phyloP scores from a whole-genome alignment of 2,797 vertebrate species.

The Hafferia zeledoni region DNA sequence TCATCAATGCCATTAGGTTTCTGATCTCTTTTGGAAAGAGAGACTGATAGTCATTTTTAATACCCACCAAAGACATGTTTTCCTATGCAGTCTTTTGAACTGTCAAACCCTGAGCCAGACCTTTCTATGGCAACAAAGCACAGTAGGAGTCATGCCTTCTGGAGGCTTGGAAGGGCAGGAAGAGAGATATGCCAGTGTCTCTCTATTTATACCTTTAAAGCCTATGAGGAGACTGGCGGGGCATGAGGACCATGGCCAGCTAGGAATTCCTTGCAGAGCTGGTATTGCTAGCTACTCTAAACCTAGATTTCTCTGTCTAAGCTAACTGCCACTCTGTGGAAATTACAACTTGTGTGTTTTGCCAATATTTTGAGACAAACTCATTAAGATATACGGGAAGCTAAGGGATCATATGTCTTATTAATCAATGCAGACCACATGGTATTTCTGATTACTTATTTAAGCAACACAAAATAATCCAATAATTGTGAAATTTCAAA shows the following conservation, averaged over 20 bases:
- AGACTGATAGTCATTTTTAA: background rate
- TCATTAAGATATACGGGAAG: constrained; percentile 22
- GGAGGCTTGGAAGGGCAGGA: constrained; percentile 63
- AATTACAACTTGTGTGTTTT: background rate
- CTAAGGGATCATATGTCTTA: background rate
- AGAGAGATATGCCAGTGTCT: constrained; percentile 66
- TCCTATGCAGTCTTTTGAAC: constrained; percentile 24
- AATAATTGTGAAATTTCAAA: background rate
- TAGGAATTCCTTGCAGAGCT: constrained; percentile 62
- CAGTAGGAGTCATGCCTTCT: constrained; percentile 64
- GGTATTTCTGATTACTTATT: background rate
- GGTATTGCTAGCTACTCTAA: constrained; percentile 49
- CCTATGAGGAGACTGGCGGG: constrained; percentile 58
- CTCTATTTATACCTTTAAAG: constrained; percentile 75
- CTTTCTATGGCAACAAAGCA: constrained; percentile 58
- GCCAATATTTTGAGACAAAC: constrained; percentile 44
- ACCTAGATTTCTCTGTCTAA: constrained; percentile 27
- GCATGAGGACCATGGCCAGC: constrained; percentile 57
- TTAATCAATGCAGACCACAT: background rate
- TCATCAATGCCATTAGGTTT: background rate
- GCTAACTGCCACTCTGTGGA: constrained; percentile 17
- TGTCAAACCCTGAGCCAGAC: constrained; percentile 16
- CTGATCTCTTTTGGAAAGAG: background rate
- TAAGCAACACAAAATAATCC: background rate
- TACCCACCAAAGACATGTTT: constrained; percentile 32